phyloP scores from a whole-genome alignment of 2,113 vertebrate species.

The Corvus hawaiiensis region DNA sequence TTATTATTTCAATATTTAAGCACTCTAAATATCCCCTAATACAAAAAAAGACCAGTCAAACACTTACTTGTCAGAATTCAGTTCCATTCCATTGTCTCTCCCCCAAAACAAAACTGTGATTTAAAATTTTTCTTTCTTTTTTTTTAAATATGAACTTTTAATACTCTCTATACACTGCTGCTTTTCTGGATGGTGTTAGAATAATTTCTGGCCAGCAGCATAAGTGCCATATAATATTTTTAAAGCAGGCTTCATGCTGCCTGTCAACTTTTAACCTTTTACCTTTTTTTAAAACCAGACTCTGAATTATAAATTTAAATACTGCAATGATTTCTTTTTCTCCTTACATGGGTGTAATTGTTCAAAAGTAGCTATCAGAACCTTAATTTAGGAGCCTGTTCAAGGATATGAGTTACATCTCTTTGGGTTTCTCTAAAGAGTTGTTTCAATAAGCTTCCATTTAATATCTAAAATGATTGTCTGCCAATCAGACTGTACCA shows the following conservation, averaged over 20 bases:
- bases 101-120: not conserved
- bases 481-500: not conserved
- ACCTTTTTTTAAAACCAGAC: not conserved
- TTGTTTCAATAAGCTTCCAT: not conserved
- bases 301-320: not conserved
- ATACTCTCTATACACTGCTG: not conserved
- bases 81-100: not conserved
- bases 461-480: not conserved
- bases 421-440: not conserved
- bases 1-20: not conserved
- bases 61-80: not conserved
- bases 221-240: not conserved
- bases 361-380: not conserved
- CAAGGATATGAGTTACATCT: not conserved
- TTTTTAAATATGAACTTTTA: not conserved
- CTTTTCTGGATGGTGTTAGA: not conserved
- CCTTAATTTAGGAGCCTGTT: not conserved
- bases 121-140: not conserved
- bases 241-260: not conserved
- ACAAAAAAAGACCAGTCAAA: not conserved
- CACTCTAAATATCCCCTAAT: not conserved
- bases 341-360: not conserved
- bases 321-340: not conserved
- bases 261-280: not conserved
- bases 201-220: not conserved